Base-by-base conservation (phyloP, 1,140 invertebrate species). In the Sesamia nonagrioides region DNA sequence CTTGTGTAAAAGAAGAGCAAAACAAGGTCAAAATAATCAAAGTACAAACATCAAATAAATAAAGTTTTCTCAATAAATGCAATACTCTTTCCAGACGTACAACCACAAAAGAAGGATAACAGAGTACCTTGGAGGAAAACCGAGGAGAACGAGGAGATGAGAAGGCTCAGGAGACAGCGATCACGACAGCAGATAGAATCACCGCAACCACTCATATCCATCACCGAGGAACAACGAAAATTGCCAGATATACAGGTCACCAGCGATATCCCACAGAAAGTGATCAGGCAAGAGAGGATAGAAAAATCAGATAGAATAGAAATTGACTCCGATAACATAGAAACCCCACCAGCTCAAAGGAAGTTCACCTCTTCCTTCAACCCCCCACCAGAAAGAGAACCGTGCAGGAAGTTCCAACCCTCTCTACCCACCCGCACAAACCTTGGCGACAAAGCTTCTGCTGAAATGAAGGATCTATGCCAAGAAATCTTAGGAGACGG, bases 251-350 rank as follows among this genome's bases (percentile, higher is more conserved):
- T 94, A 13, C 89, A 81, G 17, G 87, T 94, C 37, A 92, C 91
- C 15, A 86, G 80, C 35, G 89, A 88, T 40, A 9, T 40, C 37
- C 27, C 27, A 11, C 40, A 33, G 5, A 76, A 63, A 18, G 42
- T 60, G 42, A 85, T 81, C 79, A 96, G 88, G 85, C 92, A 84
- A 90, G 96, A 81, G 93, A 95, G 82, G 68, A 17, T 58, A 21
- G 79, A 78, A 33, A 71, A 69, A 60, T 83, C 88, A 0, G 97
- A 98, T 84, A 97, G 97, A 86, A 97, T 97, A 33, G 98, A 98
- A 88, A 98, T 98, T 11, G 98, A 98, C 89, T 97, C 97, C 3
- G 98, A 98, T 82, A 98, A 98, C 82, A 98, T 98, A 17, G 98
- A 98, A 95, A 98, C 98, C 6, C 98, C 98, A 6, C 98, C 98